Evolutionary conservation across 37 sponge, comb jelly and placozoan species (phyloP), one percentile per base, ranked within the genome.

Genomic region (Beroe forskalii): DNA sequence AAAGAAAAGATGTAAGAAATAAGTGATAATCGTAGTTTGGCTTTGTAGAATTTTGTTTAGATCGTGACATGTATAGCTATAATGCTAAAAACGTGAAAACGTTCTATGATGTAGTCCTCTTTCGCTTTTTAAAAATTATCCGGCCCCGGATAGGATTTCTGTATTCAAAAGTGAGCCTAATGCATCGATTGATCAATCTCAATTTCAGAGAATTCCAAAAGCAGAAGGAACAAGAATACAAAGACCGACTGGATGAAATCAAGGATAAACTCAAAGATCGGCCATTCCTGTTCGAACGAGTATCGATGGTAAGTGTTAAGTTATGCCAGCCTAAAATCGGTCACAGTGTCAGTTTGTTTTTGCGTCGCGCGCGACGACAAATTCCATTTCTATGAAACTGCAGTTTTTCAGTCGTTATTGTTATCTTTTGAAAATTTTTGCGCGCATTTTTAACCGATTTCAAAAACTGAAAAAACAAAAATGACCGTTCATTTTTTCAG

Each of bases 211-310:
- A 41, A 31, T 41, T 43, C 22, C 94, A 94, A n/a, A 62, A 48
- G 38, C 89, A 91, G 24, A 76, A 66, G 27, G 62, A 92, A 67
- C 24, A 25, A 17, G 92, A 90, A 32, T 95, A 97, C 89, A 67
- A 91, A 37, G 89, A 90, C 0, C 86, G 93, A 35, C 66, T 97
- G 40, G 64, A 93, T 1, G 95, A 93, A 32, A 97, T 97, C 76
- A 93, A 94, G 62, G 89, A 94, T 61, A 66, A 92, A 67, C 89
- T 95, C 0, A 86, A 91, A n/a, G 40, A 91, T 2, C 86, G 96
- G 37, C 97, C 97, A 9, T 89, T 95, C 25, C 91, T 97, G 28
- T 92, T 95, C 32, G 95, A 97, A 64, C 89, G 95, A 67, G 92
- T 67, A 2, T 83, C 94, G 19, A 36, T 69, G 72, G 72, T 69